Evolutionary conservation across 1,140 invertebrate species (phyloP).

Genomic region (Drosophila malerkotliana): DNA sequence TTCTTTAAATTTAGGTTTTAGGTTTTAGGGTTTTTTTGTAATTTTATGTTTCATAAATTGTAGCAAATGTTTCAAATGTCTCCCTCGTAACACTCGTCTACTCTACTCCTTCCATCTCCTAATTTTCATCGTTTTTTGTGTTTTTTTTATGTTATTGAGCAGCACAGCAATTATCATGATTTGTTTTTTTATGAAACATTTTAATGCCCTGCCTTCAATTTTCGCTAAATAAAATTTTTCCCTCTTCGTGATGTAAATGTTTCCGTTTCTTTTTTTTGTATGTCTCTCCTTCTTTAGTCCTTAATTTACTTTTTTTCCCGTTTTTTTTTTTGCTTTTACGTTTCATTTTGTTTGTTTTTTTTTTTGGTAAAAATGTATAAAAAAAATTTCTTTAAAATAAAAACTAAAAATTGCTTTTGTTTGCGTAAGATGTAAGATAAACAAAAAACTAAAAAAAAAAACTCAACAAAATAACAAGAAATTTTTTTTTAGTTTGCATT

Average conservation of each 20-base stretch:
- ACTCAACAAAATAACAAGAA: conserved; percentile 76
- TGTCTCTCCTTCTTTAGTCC: conserved; percentile 11
- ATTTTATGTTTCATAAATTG: conserved; percentile 62
- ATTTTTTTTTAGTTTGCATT: conserved; percentile 58
- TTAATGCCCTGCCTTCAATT: conserved; percentile 75
- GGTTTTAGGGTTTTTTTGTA: conserved; percentile 16
- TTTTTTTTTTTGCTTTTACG: conserved; percentile 42
- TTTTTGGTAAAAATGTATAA: conserved; percentile 58
- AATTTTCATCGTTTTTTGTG: conserved; percentile 18
- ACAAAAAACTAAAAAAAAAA: conserved; percentile 56
- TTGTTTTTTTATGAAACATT: conserved; percentile 50
- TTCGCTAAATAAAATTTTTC: conserved; percentile 57
- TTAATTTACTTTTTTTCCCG: conserved; percentile 14
- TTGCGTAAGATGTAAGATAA: conserved; percentile 16
- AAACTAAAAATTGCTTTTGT: conserved; percentile 67
- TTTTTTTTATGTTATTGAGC: conserved; percentile 67
- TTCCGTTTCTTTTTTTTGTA: conserved; percentile 10
- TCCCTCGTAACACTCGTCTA: conserved; percentile 17
- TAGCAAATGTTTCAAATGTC: conserved; percentile 58
- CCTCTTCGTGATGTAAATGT: conserved; percentile 50
- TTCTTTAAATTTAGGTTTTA: conserved; percentile 54
- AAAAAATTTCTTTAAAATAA: conserved; percentile 57
- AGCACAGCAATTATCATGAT: conserved; percentile 78
- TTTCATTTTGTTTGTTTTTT: conserved; percentile 31
- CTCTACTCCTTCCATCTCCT: conserved; percentile 25